These are phyloP conservation scores for Ammodytes dubius DNA, from an alignment of 2,113 vertebrate species.

Conservation along the genomic window DNA sequence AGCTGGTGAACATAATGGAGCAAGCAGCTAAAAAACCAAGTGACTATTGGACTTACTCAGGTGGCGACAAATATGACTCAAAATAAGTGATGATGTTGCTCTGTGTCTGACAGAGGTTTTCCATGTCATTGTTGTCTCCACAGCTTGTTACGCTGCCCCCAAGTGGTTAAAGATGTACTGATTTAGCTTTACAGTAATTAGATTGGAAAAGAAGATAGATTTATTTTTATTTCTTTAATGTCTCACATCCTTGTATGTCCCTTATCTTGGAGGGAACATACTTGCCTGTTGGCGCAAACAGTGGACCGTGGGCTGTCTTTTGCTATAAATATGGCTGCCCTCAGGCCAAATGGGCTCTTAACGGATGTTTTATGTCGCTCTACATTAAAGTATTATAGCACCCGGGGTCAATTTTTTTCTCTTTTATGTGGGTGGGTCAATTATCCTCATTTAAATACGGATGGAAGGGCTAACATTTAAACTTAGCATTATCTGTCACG, in stretches of 20 bases:
- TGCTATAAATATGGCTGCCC: slow-evolving; percentile 33
- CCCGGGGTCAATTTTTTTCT: not conserved
- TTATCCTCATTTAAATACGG: slow-evolving; percentile 13
- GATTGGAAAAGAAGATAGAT: not conserved
- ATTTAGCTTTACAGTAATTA: not conserved
- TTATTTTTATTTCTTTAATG: no score
- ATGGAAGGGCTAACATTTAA: not conserved
- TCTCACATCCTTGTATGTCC: not conserved
- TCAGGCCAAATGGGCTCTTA: not conserved
- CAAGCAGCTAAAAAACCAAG: not conserved
- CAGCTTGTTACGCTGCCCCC: not conserved
- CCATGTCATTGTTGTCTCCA: not conserved
- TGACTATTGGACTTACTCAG: not conserved
- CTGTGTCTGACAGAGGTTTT: not conserved
- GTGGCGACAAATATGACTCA: no score
- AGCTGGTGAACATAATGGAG: not conserved
- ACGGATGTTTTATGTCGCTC: slow-evolving; percentile 17
- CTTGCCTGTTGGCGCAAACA: slow-evolving; percentile 5
- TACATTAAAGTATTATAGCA: slow-evolving; percentile 25
- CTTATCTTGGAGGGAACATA: not conserved
- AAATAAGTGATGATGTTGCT: not conserved
- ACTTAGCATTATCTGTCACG: not conserved
- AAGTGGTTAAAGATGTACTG: not conserved
- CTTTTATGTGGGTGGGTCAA: slow-evolving; percentile 3
- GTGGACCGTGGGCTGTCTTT: not conserved